Evolutionary conservation across 2,113 vertebrate species (phyloP).

Genomic region (Procavia capensis): DNA sequence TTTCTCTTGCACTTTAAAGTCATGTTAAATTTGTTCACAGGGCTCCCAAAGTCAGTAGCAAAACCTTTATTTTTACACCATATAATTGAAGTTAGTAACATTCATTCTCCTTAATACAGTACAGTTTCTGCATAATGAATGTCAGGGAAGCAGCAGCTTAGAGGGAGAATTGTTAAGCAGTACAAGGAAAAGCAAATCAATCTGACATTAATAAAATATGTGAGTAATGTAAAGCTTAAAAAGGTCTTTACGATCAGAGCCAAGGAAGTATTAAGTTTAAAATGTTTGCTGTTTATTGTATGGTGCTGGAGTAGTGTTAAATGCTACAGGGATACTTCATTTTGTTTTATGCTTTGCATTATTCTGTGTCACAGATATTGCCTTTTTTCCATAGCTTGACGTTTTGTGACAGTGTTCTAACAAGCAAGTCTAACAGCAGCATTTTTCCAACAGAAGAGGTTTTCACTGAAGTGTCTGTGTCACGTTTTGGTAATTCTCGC

Average conservation of each 20-base stretch:
- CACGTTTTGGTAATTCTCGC: too few relatives aligned
- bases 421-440: too few relatives aligned
- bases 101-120: conserved; percentile 75
- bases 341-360: too few relatives aligned
- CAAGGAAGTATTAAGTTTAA: conserved; percentile 46
- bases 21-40: conserved; percentile 72
- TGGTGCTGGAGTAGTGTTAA: background rate
- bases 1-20: conserved; percentile 78
- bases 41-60: conserved; percentile 75
- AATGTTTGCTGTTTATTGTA: background rate
- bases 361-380: too few relatives aligned
- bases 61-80: conserved; percentile 73
- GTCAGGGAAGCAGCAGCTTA: conserved; percentile 54
- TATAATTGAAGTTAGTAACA: conserved; percentile 73
- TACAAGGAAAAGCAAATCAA: background rate
- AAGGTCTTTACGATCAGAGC: background rate
- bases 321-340: too few relatives aligned
- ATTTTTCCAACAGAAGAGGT: too few relatives aligned
- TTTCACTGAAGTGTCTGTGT: too few relatives aligned
- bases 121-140: conserved; percentile 65
- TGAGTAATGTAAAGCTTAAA: conserved; percentile 36
- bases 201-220: conserved; percentile 41
- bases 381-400: too few relatives aligned
- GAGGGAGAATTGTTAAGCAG: conserved; percentile 1
- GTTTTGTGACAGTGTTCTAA: too few relatives aligned